A percentile compares a stretch with the other conserved stretches of the same genome.
Conservation (phyloP, 1,140 invertebrate species). For the Bombus turneri region DNA sequence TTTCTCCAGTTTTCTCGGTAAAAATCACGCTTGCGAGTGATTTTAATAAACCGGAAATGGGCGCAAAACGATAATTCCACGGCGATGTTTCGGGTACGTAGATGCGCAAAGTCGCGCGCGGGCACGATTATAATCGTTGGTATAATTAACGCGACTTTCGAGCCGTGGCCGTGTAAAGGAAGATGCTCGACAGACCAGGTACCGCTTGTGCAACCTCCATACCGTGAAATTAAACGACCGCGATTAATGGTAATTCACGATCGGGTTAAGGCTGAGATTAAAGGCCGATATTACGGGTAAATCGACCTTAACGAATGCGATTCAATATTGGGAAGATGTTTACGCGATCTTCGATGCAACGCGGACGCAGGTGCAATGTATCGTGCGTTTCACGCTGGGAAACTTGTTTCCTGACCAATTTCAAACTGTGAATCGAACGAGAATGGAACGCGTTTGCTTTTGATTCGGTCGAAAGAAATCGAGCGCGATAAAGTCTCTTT, state of each 20-base stretch:
- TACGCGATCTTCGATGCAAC: neutral
- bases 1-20: neutral
- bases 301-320: conserved; percentile 50
- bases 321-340: conserved; percentile 10
- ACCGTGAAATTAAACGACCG: conserved; percentile 52
- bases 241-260: conserved; percentile 53
- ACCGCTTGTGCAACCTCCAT: conserved; percentile 1
- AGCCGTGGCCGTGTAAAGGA: neutral
- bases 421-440: neutral
- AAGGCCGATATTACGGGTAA: conserved; percentile 46
- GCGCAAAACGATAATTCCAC: conserved; percentile 20
- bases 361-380: conserved; percentile 15
- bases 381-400: neutral
- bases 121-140: conserved; percentile 35
- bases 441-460: too few species aligned
- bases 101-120: neutral
- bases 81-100: conserved; percentile 31
- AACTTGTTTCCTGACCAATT: neutral
- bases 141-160: conserved; percentile 49
- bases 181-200: neutral
- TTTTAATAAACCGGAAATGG: conserved; percentile 22
- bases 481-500: neutral
- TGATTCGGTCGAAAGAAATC: neutral
- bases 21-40: neutral
- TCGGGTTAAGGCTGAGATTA: conserved; percentile 45